Percentiles rank a stretch among this genome's conserved stretches.
phyloP scores from a whole-genome alignment of 2,888 invertebrate species.

The Mythimna vitellina region DNA sequence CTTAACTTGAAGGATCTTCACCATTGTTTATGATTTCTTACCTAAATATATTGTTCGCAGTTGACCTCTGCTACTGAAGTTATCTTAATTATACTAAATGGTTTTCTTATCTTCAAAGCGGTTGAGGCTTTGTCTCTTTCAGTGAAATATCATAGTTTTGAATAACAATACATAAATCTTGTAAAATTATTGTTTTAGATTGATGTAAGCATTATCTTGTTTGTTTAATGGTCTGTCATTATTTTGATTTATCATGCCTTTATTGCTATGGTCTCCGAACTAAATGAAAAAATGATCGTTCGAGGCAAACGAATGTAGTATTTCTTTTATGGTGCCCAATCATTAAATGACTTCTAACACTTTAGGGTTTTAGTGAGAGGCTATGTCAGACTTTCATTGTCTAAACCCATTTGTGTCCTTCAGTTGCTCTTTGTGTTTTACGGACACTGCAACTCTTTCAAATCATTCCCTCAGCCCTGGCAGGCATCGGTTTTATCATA shows the following conservation, averaged over 20 bases:
- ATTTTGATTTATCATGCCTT: neutral
- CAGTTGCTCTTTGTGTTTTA: too few relatives aligned
- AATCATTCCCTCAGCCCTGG: too few relatives aligned
- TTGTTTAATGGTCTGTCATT: neutral
- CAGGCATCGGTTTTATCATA: too few relatives aligned
- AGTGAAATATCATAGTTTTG: conserved; percentile 47
- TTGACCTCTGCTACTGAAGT: conserved; percentile 69
- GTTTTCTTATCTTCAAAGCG: conserved; percentile 65
- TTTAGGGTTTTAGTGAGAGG: too few relatives aligned
- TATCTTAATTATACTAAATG: conserved; percentile 68
- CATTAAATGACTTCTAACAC: too few relatives aligned
- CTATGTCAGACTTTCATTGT: too few relatives aligned
- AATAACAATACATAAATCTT: conserved; percentile 43
- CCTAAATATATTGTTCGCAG: conserved; percentile 57
- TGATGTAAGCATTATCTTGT: conserved; percentile 9
- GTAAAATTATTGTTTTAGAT: conserved; percentile 14
- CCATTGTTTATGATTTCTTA: conserved; percentile 63
- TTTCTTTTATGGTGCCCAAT: too few relatives aligned
- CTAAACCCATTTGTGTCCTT: too few relatives aligned
- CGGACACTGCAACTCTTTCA: too few relatives aligned
- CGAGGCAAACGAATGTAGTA: too few relatives aligned
- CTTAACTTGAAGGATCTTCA: conserved; percentile 29
- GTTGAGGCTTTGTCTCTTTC: conserved; percentile 40
- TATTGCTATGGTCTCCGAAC: neutral
- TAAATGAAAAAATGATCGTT: neutral